Evolutionary conservation across 92 coral and sea anemone genomes (phyloP).

Genomic region (Epizoanthus illoricatus): DNA sequence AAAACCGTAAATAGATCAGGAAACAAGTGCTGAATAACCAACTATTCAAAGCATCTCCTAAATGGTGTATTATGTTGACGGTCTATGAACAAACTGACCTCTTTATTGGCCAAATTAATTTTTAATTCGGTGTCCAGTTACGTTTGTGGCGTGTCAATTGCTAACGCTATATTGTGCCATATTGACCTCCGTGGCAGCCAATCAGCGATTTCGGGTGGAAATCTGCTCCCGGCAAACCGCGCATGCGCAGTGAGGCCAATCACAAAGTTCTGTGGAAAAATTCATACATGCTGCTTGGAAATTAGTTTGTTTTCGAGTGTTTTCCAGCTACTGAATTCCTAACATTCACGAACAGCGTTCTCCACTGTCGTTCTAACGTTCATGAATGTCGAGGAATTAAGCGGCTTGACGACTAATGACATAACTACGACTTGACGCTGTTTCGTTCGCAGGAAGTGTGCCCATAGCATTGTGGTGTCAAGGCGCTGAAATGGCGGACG

Average conservation of each 20-base stretch:
- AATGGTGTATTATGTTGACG: conserved; percentile 24
- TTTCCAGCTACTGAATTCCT: conserved; percentile 50
- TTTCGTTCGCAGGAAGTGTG: conserved; percentile 56
- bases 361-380: conserved; percentile 41
- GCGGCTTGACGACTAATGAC: conserved; percentile 65
- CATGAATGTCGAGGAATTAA: conserved; percentile 51
- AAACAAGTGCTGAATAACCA: conserved; percentile 22
- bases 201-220: conserved; percentile 79
- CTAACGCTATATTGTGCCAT: conserved; percentile 54
- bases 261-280: conserved; percentile 83
- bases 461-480: conserved; percentile 55
- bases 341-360: conserved; percentile 56
- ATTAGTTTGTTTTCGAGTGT: conserved; percentile 74
- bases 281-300: conserved; percentile 56
- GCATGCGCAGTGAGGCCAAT: conserved; percentile 74
- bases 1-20: conserved; percentile 24
- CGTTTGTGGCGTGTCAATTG: conserved; percentile 65
- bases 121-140: conserved; percentile 62
- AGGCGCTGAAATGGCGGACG: conserved; percentile 71
- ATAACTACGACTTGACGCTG: conserved; percentile 53
- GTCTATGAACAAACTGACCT: background rate
- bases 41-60: conserved; percentile 36
- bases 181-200: conserved; percentile 73
- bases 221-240: conserved; percentile 61
- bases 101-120: conserved; percentile 60